phyloP scores from a whole-genome alignment of 2,888 invertebrate genomes.

The Metalampra italica region DNA sequence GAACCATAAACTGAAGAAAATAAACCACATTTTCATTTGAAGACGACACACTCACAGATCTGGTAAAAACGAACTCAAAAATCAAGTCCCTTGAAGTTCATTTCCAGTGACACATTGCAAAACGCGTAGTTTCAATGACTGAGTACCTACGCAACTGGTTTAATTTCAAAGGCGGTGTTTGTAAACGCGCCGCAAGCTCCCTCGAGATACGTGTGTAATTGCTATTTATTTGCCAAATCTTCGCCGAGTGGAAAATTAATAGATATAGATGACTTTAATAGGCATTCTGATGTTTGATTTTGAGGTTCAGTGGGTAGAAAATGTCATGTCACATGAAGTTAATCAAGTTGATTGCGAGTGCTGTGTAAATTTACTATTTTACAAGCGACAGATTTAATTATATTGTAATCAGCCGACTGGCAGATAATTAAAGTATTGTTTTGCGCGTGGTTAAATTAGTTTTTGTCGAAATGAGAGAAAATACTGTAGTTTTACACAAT shows the following conservation, averaged over 20 bases:
- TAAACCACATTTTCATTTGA: conserved; percentile 9
- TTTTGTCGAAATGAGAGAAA: background rate
- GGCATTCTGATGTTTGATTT: conserved; percentile 18
- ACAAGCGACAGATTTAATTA: background rate
- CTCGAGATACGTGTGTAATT: conserved; percentile 15
- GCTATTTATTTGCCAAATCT: conserved; percentile 25
- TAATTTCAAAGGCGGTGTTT: conserved; percentile 26
- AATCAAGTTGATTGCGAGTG: conserved; percentile 7
- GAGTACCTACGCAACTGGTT: conserved; percentile 13
- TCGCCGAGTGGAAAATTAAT: conserved; percentile 21
- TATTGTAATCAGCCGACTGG: background rate
- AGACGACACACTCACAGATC: background rate
- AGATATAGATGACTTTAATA: conserved; percentile 17
- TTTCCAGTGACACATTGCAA: conserved; percentile 14
- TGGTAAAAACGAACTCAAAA: conserved; percentile 14
- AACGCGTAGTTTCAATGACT: conserved; percentile 19
- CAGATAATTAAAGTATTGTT: background rate
- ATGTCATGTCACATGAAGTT: conserved; percentile 13
- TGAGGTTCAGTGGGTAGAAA: conserved; percentile 16
- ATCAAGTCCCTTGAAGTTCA: conserved; percentile 14
- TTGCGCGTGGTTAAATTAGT: background rate
- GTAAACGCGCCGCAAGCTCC: conserved; percentile 11
- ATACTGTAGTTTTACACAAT: too few species aligned
- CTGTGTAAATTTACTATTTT: conserved; percentile 3
- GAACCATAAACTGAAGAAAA: conserved; percentile 10